Conservation (phyloP, 2,113 vertebrate species). For the Ictidomys tridecemlineatus region DNA sequence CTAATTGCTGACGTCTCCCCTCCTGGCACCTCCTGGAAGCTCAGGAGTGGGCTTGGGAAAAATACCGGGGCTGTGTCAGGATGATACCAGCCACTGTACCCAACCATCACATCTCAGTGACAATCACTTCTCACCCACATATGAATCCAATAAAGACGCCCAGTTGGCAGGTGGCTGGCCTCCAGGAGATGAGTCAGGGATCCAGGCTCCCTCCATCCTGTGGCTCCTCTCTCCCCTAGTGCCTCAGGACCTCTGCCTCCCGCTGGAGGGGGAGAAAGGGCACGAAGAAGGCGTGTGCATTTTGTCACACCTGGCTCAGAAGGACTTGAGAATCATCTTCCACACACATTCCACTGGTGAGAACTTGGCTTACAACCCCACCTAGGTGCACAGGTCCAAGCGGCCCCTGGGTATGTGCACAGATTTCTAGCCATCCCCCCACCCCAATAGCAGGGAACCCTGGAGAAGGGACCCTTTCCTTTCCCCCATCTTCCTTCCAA, state of each 20-base stretch:
- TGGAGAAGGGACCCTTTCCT: background rate
- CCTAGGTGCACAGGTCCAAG: background rate
- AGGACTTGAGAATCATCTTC: background rate
- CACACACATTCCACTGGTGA: background rate
- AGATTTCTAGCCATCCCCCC: background rate
- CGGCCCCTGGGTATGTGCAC: background rate
- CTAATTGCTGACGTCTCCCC: background rate
- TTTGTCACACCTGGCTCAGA: background rate
- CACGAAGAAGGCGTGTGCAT: background rate
- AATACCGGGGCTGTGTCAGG: background rate
- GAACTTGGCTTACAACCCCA: background rate
- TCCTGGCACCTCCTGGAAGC: background rate
- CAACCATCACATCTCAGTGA: background rate
- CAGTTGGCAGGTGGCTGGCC: too few species aligned
- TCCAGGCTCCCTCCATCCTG: background rate
- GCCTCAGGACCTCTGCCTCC: background rate
- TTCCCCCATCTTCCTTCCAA: background rate
- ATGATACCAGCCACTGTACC: background rate
- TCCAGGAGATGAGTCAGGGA: background rate
- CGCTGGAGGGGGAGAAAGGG: background rate
- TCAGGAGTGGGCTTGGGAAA: background rate
- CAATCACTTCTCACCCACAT: constrained; percentile 9
- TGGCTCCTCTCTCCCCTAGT: background rate
- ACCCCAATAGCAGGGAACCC: background rate
- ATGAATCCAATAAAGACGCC: background rate